These are phyloP conservation scores for Smittia aterrima DNA, from an alignment of 2,888 invertebrate genomes.

Conservation along the genomic window DNA sequence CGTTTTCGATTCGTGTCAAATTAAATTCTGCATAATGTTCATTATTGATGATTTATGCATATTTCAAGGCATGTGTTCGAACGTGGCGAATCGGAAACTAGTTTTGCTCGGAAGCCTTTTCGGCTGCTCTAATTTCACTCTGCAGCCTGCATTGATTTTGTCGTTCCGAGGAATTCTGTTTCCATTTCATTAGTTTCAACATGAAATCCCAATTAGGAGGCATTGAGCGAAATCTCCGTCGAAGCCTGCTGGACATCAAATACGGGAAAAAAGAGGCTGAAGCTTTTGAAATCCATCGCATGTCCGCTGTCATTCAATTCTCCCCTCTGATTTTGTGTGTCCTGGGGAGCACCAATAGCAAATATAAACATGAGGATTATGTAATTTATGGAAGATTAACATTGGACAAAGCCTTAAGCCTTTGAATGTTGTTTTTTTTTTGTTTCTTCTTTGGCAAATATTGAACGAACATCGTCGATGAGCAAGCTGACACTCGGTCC, in stretches of 20 bases:
- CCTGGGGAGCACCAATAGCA: too few species aligned
- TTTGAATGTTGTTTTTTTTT: slow-evolving; percentile 32
- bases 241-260: not conserved
- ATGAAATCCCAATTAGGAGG: not conserved
- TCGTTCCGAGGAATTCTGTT: not conserved
- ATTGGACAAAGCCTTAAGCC: slow-evolving; percentile 8
- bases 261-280: not conserved
- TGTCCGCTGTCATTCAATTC: not conserved
- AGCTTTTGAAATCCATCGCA: too few species aligned
- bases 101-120: not conserved
- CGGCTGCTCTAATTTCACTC: not conserved
- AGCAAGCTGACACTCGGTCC: too few species aligned
- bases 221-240: not conserved
- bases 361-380: slow-evolving; percentile 29
- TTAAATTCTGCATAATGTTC: too few species aligned
- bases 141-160: not conserved
- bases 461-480: not conserved
- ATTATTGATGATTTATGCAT: too few species aligned
- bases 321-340: not conserved
- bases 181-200: not conserved
- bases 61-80: too few species aligned
- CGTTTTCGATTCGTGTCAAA: too few species aligned
- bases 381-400: slow-evolving; percentile 35
- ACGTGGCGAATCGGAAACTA: not conserved
- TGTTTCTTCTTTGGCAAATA: slow-evolving; percentile 29